Evolutionary conservation across 1,140 invertebrate species (phyloP).

Genomic region (Pachypsylla venusta): DNA sequence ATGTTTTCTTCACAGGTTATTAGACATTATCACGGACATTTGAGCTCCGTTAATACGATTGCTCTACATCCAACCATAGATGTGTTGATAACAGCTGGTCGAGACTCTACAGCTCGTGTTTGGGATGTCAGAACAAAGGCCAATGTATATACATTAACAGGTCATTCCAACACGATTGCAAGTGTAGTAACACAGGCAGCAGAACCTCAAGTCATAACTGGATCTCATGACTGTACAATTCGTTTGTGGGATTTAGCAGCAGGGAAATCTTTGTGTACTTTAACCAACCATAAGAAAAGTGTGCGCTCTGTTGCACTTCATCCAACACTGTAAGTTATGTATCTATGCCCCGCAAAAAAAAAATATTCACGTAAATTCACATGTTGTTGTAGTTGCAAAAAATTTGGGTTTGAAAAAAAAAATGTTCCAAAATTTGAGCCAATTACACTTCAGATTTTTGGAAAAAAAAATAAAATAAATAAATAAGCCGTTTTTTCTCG

Average conservation of each 20-base stretch:
- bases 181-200: conserved; percentile 79
- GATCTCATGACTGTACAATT: conserved; percentile 72
- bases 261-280: conserved; percentile 82
- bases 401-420: too few species aligned
- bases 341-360: too few species aligned
- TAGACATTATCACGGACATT: conserved; percentile 95
- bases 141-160: conserved; percentile 91
- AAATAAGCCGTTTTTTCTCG: too few species aligned
- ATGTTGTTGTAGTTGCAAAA: too few species aligned
- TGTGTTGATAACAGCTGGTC: conserved; percentile 80
- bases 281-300: conserved; percentile 99
- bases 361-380: too few species aligned
- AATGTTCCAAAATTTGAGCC: too few species aligned
- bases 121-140: conserved; percentile 99
- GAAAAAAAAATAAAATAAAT: too few species aligned
- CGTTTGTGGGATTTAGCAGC: conserved; percentile 94
- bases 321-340: conserved; percentile 64
- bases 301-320: conserved; percentile 83
- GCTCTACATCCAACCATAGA: conserved; percentile 93
- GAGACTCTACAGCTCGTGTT: conserved; percentile 89
- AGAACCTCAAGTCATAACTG: conserved; percentile 82
- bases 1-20: conserved; percentile 50
- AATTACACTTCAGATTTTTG: too few species aligned
- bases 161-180: conserved; percentile 94
- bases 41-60: conserved; percentile 90